These are phyloP conservation scores for Psix sp. DNA, from an alignment of 1,140 invertebrate genomes.

Conservation along the genomic window DNA sequence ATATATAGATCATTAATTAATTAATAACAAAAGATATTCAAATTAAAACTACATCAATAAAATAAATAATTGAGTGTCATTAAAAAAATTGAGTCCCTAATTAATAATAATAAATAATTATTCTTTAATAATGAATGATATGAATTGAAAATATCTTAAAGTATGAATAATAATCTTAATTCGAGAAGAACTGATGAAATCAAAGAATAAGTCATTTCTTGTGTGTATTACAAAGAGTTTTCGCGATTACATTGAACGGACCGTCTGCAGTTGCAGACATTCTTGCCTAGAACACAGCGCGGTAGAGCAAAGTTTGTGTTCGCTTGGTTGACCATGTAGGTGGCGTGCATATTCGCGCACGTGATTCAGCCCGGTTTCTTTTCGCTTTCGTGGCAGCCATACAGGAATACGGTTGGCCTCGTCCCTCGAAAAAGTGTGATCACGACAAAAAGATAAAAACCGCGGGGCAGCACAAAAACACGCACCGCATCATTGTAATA, in stretches of 20 bases:
- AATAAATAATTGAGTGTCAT: too few relatives aligned
- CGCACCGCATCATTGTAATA: slow-evolving; percentile 19
- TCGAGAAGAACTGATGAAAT: too few relatives aligned
- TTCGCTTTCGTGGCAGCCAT: slow-evolving; percentile 38
- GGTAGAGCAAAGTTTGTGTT: slow-evolving; percentile 29
- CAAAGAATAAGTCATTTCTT: too few relatives aligned
- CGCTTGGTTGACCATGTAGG: slow-evolving; percentile 47
- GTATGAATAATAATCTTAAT: too few relatives aligned
- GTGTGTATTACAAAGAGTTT: too few relatives aligned
- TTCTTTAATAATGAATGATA: too few relatives aligned
- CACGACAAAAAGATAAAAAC: slow-evolving; percentile 17
- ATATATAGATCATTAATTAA: slow-evolving; percentile 25
- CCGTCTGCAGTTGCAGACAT: slow-evolving; percentile 1
- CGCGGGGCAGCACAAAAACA: slow-evolving; percentile 3
- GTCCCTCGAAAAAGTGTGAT: slow-evolving; percentile 36
- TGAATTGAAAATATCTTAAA: too few relatives aligned
- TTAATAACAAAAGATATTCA: too few relatives aligned
- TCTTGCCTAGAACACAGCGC: slow-evolving; percentile 18
- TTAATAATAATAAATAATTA: too few relatives aligned
- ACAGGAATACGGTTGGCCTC: slow-evolving; percentile 37
- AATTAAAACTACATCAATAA: too few relatives aligned
- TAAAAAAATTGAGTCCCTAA: too few relatives aligned
- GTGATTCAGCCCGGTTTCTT: slow-evolving; percentile 39
- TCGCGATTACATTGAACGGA: slow-evolving; percentile 22
- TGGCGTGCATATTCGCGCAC: slow-evolving; percentile 40